Conservation (phyloP, 2,113 vertebrate species). For the Rhinichthys klamathensis region DNA sequence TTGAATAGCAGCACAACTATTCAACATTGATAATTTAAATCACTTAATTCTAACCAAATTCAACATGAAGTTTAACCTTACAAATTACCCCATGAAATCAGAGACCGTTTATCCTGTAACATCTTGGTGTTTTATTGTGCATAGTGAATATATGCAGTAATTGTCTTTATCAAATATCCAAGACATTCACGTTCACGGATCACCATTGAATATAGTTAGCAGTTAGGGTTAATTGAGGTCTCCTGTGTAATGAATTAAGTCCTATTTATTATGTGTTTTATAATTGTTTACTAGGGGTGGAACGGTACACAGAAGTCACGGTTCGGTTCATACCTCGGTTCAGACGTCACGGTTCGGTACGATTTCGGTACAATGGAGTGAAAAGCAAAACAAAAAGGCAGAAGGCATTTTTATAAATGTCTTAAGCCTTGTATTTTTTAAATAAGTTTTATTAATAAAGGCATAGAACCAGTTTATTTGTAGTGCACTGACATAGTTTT, state of each 20-base stretch:
- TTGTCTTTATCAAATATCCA: not conserved
- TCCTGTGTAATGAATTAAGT: not conserved
- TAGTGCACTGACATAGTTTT: too few species aligned
- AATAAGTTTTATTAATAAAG: too few species aligned
- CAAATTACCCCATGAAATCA: not conserved
- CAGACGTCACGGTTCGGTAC: too few species aligned
- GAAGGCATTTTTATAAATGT: too few species aligned
- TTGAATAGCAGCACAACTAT: not conserved
- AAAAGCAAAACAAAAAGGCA: too few species aligned
- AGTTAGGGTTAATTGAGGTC: not conserved
- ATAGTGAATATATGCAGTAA: not conserved
- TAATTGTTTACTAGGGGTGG: too few species aligned
- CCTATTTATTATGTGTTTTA: too few species aligned
- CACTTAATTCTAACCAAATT: not conserved
- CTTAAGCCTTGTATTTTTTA: too few species aligned
- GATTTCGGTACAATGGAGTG: too few species aligned
- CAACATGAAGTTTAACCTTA: not conserved
- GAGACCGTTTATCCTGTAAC: not conserved
- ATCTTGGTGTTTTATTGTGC: not conserved
- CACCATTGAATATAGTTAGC: not conserved
- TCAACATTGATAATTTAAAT: not conserved
- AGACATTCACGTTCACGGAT: not conserved
- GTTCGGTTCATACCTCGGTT: too few species aligned
- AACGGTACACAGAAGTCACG: too few species aligned
- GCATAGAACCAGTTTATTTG: too few species aligned